Percentiles rank a stretch among this genome's conserved stretches.
phyloP scores from a whole-genome alignment of 2,888 invertebrate species.

The Dorcus hopei region DNA sequence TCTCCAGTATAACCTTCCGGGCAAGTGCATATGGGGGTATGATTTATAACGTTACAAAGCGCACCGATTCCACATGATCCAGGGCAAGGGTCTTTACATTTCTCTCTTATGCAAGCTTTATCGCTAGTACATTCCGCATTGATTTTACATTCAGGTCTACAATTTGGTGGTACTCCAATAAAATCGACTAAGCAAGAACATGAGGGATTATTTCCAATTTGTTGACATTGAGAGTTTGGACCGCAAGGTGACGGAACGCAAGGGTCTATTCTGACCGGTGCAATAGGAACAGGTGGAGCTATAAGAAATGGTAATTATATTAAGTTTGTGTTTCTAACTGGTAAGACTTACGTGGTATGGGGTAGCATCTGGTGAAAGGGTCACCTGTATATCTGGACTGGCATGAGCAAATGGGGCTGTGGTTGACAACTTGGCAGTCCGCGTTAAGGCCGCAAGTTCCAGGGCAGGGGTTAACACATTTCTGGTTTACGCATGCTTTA shows the following conservation, averaged over 20 bases:
- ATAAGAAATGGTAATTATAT: conserved; percentile 11
- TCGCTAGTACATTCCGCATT: conserved; percentile 72
- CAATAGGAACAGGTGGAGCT: conserved; percentile 32
- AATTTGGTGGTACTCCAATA: conserved; percentile 72
- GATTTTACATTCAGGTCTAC: conserved; percentile 75
- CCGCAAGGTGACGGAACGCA: conserved; percentile 80
- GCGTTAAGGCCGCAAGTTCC: conserved; percentile 71
- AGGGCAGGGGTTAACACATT: conserved; percentile 70
- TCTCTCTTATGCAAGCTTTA: conserved; percentile 70
- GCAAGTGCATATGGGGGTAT: conserved; percentile 74
- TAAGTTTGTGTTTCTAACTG: background rate
- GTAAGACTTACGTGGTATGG: conserved; percentile 44
- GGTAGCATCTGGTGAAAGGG: conserved; percentile 61
- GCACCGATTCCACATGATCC: conserved; percentile 74
- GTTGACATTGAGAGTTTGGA: conserved; percentile 70
- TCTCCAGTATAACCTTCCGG: conserved; percentile 70
- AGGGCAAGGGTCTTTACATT: conserved; percentile 74
- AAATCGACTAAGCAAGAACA: conserved; percentile 73
- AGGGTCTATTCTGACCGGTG: conserved; percentile 56
- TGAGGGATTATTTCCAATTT: conserved; percentile 64
- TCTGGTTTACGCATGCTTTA: conserved; percentile 69
- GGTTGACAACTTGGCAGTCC: conserved; percentile 70
- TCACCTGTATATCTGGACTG: conserved; percentile 65
- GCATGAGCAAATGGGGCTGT: conserved; percentile 69
- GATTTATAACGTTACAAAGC: conserved; percentile 70